Evolutionary conservation across 2,113 vertebrate genomes (phyloP).

Genomic region (Rhinopithecus roxellana): DNA sequence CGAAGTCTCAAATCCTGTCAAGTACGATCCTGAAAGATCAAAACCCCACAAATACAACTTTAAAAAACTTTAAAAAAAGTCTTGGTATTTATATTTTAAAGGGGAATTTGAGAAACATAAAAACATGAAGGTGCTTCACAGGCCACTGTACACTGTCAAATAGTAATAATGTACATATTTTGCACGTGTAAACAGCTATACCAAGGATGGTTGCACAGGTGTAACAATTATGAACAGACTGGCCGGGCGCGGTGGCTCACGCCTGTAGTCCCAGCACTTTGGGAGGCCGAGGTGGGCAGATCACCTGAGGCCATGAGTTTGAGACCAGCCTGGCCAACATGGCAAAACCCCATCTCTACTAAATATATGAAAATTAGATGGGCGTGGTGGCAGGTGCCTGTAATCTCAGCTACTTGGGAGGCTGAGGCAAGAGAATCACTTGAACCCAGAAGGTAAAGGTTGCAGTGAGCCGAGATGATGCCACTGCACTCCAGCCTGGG

Average conservation of each 20-base stretch:
- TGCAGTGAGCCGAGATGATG: too few species aligned
- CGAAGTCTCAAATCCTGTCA: neutral
- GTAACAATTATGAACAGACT: neutral
- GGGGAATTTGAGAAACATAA: neutral
- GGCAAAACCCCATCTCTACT: neutral
- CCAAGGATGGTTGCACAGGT: neutral
- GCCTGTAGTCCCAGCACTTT: neutral
- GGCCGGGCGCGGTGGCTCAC: rapidly evolving
- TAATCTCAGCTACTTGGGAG: too few species aligned
- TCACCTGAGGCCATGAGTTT: neutral
- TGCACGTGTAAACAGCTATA: neutral
- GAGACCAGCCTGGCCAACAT: neutral
- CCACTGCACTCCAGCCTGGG: too few species aligned
- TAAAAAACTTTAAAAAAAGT: neutral
- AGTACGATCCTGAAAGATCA: neutral
- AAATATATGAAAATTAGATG: too few species aligned
- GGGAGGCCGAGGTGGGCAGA: neutral
- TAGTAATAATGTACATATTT: neutral
- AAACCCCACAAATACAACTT: neutral
- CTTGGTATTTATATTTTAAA: neutral
- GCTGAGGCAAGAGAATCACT: too few species aligned
- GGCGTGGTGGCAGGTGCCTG: too few species aligned
- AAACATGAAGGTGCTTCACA: neutral
- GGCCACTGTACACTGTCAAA: neutral
- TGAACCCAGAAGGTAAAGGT: too few species aligned